Evolutionary conservation across 2,888 invertebrate genomes (phyloP).

Genomic region (Tridacna gigas): DNA sequence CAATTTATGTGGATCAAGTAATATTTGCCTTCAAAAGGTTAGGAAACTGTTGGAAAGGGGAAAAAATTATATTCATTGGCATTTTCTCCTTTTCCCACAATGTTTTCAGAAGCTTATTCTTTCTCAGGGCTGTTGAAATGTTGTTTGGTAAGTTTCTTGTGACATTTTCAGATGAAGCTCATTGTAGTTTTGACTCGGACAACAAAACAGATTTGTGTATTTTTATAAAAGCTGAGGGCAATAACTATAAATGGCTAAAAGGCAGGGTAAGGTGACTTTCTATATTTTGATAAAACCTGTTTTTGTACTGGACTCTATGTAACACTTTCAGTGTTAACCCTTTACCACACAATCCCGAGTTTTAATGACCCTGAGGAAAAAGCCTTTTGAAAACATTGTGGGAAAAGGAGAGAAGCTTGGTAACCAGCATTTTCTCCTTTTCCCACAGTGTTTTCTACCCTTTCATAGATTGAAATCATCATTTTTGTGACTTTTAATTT

Average conservation of each 20-base stretch:
- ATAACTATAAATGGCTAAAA: not conserved
- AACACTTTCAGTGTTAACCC: not conserved
- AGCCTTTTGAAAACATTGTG: not conserved
- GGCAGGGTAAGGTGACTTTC: not conserved
- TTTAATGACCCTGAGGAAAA: not conserved
- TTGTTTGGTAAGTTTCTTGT: not conserved
- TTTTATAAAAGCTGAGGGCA: not conserved
- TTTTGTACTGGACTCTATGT: too few species aligned
- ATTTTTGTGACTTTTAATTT: too few species aligned
- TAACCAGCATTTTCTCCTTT: not conserved
- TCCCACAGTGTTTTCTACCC: not conserved
- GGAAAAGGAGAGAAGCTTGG: too few species aligned
- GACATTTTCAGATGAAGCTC: not conserved
- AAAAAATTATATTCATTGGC: too few species aligned
- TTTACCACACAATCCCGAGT: not conserved
- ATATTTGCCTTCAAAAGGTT: too few species aligned
- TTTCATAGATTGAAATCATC: too few species aligned
- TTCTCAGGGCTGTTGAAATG: too few species aligned
- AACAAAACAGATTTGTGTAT: not conserved
- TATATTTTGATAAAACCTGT: too few species aligned
- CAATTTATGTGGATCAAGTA: too few species aligned
- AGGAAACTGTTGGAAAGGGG: too few species aligned
- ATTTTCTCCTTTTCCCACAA: not conserved
- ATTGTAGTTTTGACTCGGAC: not conserved
- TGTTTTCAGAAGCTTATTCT: not conserved